These are phyloP conservation scores for Pandemis corylana DNA, from an alignment of 2,888 invertebrate genomes.

Conservation along the genomic window DNA sequence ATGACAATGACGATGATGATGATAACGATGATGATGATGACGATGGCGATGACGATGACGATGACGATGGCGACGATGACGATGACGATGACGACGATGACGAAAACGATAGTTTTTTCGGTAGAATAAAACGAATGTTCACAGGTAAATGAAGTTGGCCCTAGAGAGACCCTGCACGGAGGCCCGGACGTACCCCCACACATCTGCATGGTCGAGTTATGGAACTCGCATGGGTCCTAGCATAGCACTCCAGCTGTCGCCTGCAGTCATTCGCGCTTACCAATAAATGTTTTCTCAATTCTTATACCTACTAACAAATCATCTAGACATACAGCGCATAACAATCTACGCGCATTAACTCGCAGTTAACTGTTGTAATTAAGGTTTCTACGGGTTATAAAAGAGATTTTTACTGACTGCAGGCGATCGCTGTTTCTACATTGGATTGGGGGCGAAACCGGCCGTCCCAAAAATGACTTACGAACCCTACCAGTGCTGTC, in stretches of 20 bases:
- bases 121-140: constrained; percentile 81
- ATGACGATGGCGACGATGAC: constrained; percentile 79
- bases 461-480: constrained; percentile 91
- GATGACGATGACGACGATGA: constrained; percentile 75
- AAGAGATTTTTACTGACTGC: constrained; percentile 95
- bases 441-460: constrained; percentile 95
- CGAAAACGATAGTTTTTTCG: constrained; percentile 79
- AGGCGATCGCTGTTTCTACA: constrained; percentile 99
- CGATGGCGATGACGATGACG: constrained; percentile 74
- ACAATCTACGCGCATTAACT: constrained; percentile 79
- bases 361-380: constrained; percentile 74
- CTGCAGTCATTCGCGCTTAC: constrained; percentile 87
- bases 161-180: constrained; percentile 68
- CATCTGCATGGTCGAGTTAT: constrained; percentile 80
- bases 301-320: constrained; percentile 81
- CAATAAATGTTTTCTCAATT: constrained; percentile 78
- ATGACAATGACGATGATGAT: constrained; percentile 48
- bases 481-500: constrained; percentile 97
- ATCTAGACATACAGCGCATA: constrained; percentile 79
- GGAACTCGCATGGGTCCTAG: constrained; percentile 78
- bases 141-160: constrained; percentile 80
- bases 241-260: constrained; percentile 82
- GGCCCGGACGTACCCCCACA: constrained; percentile 68
- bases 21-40: constrained; percentile 64
- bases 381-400: constrained; percentile 82